Evolutionary conservation across 2,797 vertebrate species (phyloP).

Genomic region (Chelidonichthys spinosus): DNA sequence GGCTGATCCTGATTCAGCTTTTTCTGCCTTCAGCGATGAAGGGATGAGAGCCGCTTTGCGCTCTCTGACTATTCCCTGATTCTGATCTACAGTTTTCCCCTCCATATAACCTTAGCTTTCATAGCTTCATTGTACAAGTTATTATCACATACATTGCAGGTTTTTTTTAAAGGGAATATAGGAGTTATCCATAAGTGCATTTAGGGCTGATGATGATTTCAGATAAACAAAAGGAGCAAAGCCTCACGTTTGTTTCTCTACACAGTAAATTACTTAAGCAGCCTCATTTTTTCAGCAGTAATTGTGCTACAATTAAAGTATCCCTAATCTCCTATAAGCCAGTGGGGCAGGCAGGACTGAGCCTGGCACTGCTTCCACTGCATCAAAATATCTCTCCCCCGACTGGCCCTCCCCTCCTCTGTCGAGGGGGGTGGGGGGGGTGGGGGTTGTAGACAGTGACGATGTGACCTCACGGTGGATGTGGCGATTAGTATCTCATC

Average conservation of each 20-base stretch:
- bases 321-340: constrained; percentile 7
- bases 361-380: background rate
- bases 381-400: constrained; percentile 11
- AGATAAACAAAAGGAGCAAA: background rate
- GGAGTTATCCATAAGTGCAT: background rate
- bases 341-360: background rate
- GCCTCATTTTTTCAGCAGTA: background rate
- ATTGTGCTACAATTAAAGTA: background rate
- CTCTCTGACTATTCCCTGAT: constrained; percentile 23
- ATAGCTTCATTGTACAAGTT: constrained; percentile 3
- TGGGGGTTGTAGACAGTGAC: constrained; percentile 4
- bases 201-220: background rate
- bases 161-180: too few relatives aligned
- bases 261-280: too few relatives aligned
- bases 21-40: constrained; percentile 40
- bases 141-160: background rate
- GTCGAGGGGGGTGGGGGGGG: constrained; percentile 1
- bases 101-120: constrained; percentile 18
- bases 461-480: constrained; percentile 57
- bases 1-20: constrained; percentile 68
- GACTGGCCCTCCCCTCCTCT: background rate
- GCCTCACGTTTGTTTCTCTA: background rate
- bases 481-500: constrained; percentile 57
- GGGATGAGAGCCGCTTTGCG: constrained; percentile 16
- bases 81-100: constrained; percentile 20